Conservation (phyloP, 2,888 invertebrate species). For the Orchesella flavescens region DNA sequence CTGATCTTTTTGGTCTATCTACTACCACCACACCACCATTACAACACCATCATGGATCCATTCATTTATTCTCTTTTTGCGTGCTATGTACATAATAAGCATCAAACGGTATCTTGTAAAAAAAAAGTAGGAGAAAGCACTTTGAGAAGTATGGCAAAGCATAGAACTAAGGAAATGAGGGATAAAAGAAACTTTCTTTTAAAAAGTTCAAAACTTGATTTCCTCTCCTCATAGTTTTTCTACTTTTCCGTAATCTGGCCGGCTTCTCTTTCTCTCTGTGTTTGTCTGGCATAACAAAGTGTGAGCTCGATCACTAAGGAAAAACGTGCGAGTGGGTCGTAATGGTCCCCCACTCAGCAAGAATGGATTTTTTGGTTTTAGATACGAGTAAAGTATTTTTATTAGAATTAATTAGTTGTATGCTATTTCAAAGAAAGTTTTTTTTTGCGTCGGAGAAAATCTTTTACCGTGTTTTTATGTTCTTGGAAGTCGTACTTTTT, state of each 20-base stretch:
- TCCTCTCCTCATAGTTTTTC: slow-evolving; percentile 36
- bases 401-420: slow-evolving; percentile 35
- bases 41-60: slow-evolving; percentile 41
- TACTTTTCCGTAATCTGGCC: slow-evolving; percentile 45
- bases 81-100: not conserved
- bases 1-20: slow-evolving; percentile 44
- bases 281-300: slow-evolving; percentile 16
- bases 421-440: not conserved
- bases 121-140: not conserved
- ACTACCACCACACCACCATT: slow-evolving; percentile 21
- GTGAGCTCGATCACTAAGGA: slow-evolving; percentile 10
- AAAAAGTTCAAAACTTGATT: slow-evolving; percentile 55
- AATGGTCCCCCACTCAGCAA: not conserved
- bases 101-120: not conserved
- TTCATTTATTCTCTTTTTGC: slow-evolving; percentile 30
- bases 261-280: not conserved
- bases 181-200: slow-evolving; percentile 54
- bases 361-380: not conserved
- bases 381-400: slow-evolving; percentile 14
- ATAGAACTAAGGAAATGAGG: slow-evolving; percentile 51
- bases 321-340: slow-evolving; percentile 18
- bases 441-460: not conserved
- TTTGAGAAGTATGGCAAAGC: slow-evolving; percentile 14
- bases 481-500: too few relatives aligned
- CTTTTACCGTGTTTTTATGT: too few relatives aligned